phyloP scores from a whole-genome alignment of 2,888 invertebrate genomes.

The Tetropium fuscum region DNA sequence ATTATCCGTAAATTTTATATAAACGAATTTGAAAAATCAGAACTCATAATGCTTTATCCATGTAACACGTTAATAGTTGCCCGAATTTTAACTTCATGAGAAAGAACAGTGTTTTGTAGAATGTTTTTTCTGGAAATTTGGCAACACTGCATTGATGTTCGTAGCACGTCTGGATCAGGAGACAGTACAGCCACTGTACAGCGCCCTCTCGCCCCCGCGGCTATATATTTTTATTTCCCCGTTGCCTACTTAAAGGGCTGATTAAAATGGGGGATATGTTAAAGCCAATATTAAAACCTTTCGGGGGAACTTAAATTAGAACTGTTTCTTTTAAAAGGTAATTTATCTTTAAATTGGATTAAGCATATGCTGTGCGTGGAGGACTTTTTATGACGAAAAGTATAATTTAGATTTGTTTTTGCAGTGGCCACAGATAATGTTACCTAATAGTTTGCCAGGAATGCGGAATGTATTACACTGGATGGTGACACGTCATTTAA shows the following conservation, averaged over 20 bases:
- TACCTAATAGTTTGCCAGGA: too few species aligned
- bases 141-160: conserved; percentile 29
- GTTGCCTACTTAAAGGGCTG: conserved; percentile 66
- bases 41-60: too few species aligned
- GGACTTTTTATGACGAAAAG: conserved; percentile 2
- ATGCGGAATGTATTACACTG: too few species aligned
- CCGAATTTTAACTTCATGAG: too few species aligned
- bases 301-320: conserved; percentile 34
- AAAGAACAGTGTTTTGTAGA: too few species aligned
- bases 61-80: too few species aligned
- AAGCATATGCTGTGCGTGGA: conserved; percentile 44
- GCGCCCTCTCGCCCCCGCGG: conserved; percentile 48
- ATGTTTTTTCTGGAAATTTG: background rate
- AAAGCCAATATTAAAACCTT: conserved; percentile 61
- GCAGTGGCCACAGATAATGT: too few species aligned
- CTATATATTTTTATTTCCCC: conserved; percentile 67
- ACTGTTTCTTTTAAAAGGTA: conserved; percentile 43
- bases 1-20: too few species aligned
- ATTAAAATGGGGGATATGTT: conserved; percentile 65
- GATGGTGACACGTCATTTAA: too few species aligned
- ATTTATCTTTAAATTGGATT: conserved; percentile 47
- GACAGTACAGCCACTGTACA: conserved; percentile 22
- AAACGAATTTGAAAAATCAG: too few species aligned
- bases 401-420: background rate
- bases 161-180: conserved; percentile 17